These are phyloP conservation scores for Meganola albula DNA, from an alignment of 2,888 invertebrate genomes.

Conservation along the genomic window DNA sequence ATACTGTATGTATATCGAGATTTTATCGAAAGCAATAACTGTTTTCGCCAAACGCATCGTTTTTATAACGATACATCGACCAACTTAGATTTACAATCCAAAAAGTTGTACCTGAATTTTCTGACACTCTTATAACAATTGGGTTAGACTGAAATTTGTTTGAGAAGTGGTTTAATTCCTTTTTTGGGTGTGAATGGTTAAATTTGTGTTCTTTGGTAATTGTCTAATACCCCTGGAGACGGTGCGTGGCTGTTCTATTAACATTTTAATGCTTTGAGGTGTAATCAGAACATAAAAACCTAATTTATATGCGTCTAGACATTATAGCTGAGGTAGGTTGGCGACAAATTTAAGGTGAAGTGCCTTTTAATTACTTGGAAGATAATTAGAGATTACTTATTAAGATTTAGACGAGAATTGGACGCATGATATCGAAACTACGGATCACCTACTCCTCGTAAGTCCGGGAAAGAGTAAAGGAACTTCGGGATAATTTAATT, in stretches of 20 bases:
- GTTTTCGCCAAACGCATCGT: conserved; percentile 48
- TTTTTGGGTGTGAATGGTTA: conserved; percentile 9
- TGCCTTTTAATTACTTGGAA: neutral
- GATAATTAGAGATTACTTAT: conserved; percentile 2
- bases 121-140: neutral
- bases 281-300: conserved; percentile 55
- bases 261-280: conserved; percentile 64
- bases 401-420: too few relatives aligned
- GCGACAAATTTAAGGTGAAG: conserved; percentile 10
- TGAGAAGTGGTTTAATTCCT: conserved; percentile 2
- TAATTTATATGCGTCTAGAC: conserved; percentile 66
- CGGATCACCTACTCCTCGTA: too few relatives aligned
- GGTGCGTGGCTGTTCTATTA: conserved; percentile 55
- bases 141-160: conserved; percentile 10
- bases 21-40: conserved; percentile 50
- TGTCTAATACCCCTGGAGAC: conserved; percentile 54
- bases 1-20: conserved; percentile 49
- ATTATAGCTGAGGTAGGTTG: conserved; percentile 36
- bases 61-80: conserved; percentile 38
- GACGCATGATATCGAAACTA: too few relatives aligned
- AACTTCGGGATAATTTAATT: too few relatives aligned
- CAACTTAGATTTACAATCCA: conserved; percentile 10
- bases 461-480: too few relatives aligned
- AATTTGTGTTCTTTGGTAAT: conserved; percentile 41
- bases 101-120: conserved; percentile 3